Evolutionary conservation across 2,888 invertebrate genomes (phyloP).

Genomic region (Hybos culiciformis): DNA sequence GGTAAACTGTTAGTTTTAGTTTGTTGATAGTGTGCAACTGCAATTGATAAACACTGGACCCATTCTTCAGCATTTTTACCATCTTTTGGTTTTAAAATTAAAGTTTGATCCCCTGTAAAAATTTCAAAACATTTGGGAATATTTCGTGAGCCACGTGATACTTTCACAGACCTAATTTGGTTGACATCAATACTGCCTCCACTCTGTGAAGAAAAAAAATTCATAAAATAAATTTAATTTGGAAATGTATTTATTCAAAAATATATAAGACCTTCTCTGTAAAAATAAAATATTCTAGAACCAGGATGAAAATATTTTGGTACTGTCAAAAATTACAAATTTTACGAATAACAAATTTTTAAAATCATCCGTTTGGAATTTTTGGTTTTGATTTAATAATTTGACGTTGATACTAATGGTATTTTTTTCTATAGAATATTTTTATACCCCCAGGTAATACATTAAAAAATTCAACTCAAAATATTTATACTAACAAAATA

Average conservation of each 20-base stretch:
- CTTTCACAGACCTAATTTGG: constrained; percentile 89
- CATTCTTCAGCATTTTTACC: constrained; percentile 91
- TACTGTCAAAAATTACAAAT: no score
- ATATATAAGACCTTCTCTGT: neutral
- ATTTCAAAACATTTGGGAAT: constrained; percentile 95
- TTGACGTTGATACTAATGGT: no score
- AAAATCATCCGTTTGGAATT: no score
- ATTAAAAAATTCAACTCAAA: no score
- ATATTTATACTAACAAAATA: no score
- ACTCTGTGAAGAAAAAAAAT: constrained; percentile 41
- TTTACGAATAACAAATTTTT: no score
- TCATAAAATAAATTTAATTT: neutral
- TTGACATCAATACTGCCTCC: constrained; percentile 81
- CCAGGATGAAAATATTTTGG: no score
- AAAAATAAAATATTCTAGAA: no score
- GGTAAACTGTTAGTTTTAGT: constrained; percentile 37
- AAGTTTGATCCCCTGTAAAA: constrained; percentile 83
- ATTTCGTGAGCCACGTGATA: constrained; percentile 77
- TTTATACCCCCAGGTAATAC: no score
- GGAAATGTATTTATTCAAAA: neutral
- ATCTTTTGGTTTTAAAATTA: constrained; percentile 87
- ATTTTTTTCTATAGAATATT: no score
- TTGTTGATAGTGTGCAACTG: constrained; percentile 59
- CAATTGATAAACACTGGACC: constrained; percentile 89
- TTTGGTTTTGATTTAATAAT: no score